Evolutionary conservation across 2,113 vertebrate species (phyloP), one percentile per base, ranked within the genome.

Genomic region (Ariopsis seemanni): DNA sequence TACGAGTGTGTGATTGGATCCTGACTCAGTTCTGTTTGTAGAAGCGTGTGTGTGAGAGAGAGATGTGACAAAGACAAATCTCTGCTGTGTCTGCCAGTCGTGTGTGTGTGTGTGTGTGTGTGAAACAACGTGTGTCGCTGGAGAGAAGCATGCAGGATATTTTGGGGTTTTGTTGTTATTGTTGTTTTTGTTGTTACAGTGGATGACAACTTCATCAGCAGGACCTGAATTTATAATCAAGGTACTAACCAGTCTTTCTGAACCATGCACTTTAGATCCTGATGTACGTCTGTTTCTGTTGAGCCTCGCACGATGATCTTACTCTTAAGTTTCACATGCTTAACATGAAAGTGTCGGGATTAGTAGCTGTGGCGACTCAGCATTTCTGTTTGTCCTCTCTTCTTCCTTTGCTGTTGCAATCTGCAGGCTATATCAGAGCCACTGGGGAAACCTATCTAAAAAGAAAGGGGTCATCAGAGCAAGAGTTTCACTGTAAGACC

Each of bases 391-490:
- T 62, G 85, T 81, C 85, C 7, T 84, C 10, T 85, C 74, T 17
- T 79, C 27, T 65, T 65, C 14, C 25, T 90, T 77, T 69, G 10
- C 85, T 88, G 55, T 82, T 62, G 7, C 27, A 42, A 12, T 67
- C 86, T 69, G 67, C 9, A 52, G 53, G 78, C 50, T 87, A 72
- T 88, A 52, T 52, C 79, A 82, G 52, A 67, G 84, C 11, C 34
- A 77, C 34, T 60, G 5, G 88, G 85, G 83, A 87, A 63, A 85
- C 87, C 83, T 42, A 86, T 92, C 83, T 81, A 92, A 89, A 85
- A 91, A 90, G 79, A 63, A 52, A 80, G 72, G 89, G 89, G 90
- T 93, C 91, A 91, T 91, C 89, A 91, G 92, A 91, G 34, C 57
- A 75, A 48, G 50, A 53, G 42, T 77, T 87, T 22, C n/a, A 52